Base-by-base conservation (phyloP, 1,140 invertebrate genomes). In the Caerostris darwini region DNA sequence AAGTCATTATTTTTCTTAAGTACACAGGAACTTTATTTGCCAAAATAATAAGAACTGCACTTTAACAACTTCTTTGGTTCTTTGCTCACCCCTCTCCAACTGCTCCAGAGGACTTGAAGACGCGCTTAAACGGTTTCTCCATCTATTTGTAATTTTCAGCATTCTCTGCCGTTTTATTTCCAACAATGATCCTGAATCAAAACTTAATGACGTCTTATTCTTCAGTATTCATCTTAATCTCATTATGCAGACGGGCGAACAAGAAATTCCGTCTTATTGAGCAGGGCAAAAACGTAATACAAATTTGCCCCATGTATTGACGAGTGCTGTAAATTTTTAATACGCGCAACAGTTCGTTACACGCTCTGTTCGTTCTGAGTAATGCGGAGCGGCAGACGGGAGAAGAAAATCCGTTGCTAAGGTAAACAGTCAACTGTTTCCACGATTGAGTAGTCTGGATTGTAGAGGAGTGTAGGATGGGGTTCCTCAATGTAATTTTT, bases 291-390 rank as follows among this genome's bases (percentile, higher is more conserved):
- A 77, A 77, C 69, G 69, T 50, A 50, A 7, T 53, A 53, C 69
- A 77, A 77, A 77, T 77, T 77, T 77, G 69, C n/a, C 69, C 69
- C 69, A 10, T 12, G 34, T 77, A 77, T 77, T 77, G 50, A 77
- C 10, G 69, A 77, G 50, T 4, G 69, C 69, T 77, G 19, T 77
- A 77, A 77, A 77, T 77, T 77, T 64, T 77, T 77, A 77, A 50
- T 77, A 50, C 69, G 50, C 19, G 69, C 69, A 50, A 10, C 50
- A 77, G 69, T 77, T 53, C 34, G 19, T 12, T 77, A 50, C 69
- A 77, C 69, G 19, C 69, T 77, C 19, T 10, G 34, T 50, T 77
- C 69, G 50, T 50, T 77, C 50, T 77, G 69, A 77, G 69, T 50
- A 34, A 77, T 77, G 69, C n/a, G n/a, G n/a, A n/a, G n/a, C n/a